Evolutionary conservation across 1,140 invertebrate species (phyloP).

Genomic region (Paraescarpia echinospica): DNA sequence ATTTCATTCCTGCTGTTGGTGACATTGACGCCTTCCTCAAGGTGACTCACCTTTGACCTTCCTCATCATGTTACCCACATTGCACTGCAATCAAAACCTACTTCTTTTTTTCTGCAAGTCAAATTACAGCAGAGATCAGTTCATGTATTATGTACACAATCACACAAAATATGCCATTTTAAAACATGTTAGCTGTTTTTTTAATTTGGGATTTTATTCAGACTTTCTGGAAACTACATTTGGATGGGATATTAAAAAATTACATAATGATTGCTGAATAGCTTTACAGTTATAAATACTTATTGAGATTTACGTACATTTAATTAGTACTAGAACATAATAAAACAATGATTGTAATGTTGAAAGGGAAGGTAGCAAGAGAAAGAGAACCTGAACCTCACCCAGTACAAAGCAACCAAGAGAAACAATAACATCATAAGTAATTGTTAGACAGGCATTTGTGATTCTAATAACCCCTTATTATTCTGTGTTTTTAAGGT

Average conservation of each 20-base stretch:
- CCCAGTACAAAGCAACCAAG: too few species aligned
- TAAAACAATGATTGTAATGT: too few species aligned
- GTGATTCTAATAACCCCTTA: too few species aligned
- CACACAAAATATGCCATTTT: neutral
- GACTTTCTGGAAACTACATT: neutral
- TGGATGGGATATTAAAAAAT: neutral
- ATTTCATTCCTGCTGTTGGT: slow-evolving; percentile 95
- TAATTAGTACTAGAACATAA: too few species aligned
- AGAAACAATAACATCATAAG: too few species aligned
- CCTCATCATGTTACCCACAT: neutral
- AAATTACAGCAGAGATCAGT: neutral
- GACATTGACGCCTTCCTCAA: slow-evolving; percentile 98
- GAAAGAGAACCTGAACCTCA: too few species aligned
- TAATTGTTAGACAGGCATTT: too few species aligned
- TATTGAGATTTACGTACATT: neutral
- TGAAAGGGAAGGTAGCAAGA: too few species aligned
- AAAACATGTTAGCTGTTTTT: neutral
- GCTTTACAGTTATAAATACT: neutral
- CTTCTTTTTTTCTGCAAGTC: neutral
- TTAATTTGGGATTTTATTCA: neutral
- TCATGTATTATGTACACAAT: neutral
- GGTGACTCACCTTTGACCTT: slow-evolving; percentile 48
- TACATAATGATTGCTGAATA: neutral
- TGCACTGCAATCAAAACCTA: slow-evolving; percentile 17
- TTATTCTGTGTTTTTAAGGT: slow-evolving; percentile 59